phyloP scores from a whole-genome alignment of 2,888 invertebrate species.

The Morpho helenor region DNA sequence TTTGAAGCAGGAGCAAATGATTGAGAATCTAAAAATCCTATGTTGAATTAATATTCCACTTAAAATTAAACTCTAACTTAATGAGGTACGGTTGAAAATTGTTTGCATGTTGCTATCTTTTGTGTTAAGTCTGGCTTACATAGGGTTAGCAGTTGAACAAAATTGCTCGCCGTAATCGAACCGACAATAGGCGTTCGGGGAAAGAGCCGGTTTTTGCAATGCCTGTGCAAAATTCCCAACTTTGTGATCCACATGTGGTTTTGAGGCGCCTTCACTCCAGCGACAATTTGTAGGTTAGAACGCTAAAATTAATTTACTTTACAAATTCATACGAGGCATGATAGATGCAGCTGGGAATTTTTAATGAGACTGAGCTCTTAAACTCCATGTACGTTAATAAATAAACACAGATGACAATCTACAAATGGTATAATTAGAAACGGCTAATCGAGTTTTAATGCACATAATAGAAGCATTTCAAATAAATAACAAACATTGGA shows the following conservation, averaged over 20 bases:
- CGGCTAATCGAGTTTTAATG: too few species aligned
- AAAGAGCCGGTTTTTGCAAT: slow-evolving; percentile 62
- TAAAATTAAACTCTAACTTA: slow-evolving; percentile 26
- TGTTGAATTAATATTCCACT: slow-evolving; percentile 22
- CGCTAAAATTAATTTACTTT: neutral
- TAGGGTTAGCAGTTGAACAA: slow-evolving; percentile 68
- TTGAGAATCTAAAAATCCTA: slow-evolving; percentile 60
- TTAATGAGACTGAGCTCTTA: too few species aligned
- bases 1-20: slow-evolving; percentile 60
- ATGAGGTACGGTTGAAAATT: slow-evolving; percentile 28
- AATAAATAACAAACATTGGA: too few species aligned
- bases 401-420: too few species aligned
- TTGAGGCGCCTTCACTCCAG: slow-evolving; percentile 34
- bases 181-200: slow-evolving; percentile 71
- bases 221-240: slow-evolving; percentile 64
- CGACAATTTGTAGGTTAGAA: slow-evolving; percentile 15
- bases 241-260: slow-evolving; percentile 51
- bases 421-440: too few species aligned
- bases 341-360: too few species aligned
- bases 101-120: slow-evolving; percentile 30
- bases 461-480: too few species aligned
- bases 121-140: slow-evolving; percentile 65
- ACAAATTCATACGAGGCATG: too few species aligned
- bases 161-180: slow-evolving; percentile 69
- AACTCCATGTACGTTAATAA: too few species aligned